Percentiles rank a stretch among this genome's conserved stretches.
Conservation (phyloP, 2,797 vertebrate species). For the Calcarius lapponicus region DNA sequence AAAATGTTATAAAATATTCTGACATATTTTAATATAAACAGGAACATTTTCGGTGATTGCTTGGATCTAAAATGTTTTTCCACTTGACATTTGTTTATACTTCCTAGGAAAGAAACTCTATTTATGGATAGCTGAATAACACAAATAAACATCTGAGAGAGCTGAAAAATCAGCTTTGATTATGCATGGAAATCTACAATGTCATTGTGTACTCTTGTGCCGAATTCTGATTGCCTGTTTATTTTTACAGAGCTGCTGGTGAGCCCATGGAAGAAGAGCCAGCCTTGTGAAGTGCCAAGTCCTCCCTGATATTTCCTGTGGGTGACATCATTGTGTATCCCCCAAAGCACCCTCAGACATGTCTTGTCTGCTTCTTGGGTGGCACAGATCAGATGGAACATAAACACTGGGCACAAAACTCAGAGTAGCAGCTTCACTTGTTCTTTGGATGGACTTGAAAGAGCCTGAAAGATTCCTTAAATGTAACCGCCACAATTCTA, state of each 20-base stretch:
- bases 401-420: constrained; percentile 85
- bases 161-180: constrained; percentile 96
- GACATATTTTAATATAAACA: constrained; percentile 96
- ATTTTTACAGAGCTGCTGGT: constrained; percentile 92
- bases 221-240: constrained; percentile 98
- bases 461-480: constrained; percentile 75
- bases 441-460: constrained; percentile 83
- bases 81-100: constrained; percentile 92
- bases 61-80: constrained; percentile 87
- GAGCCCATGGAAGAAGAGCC: constrained; percentile 91
- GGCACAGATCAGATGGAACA: constrained; percentile 86
- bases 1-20: constrained; percentile 82
- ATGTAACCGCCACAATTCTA: constrained; percentile 76
- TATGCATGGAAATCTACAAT: constrained; percentile 91
- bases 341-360: constrained; percentile 87
- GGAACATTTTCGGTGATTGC: constrained; percentile 88
- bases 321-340: constrained; percentile 98
- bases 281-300: constrained; percentile 92
- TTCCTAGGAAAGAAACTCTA: constrained; percentile 93
- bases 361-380: constrained; percentile 97
- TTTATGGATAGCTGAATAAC: constrained; percentile 94
- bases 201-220: constrained; percentile 92
- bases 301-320: constrained; percentile 89
- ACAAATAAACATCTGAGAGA: constrained; percentile 94
- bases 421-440: constrained; percentile 82